Evolutionary conservation across 2,113 vertebrate genomes (phyloP), one percentile per base, ranked within the genome.

Genomic region (Cynoglossus semilaevis): DNA sequence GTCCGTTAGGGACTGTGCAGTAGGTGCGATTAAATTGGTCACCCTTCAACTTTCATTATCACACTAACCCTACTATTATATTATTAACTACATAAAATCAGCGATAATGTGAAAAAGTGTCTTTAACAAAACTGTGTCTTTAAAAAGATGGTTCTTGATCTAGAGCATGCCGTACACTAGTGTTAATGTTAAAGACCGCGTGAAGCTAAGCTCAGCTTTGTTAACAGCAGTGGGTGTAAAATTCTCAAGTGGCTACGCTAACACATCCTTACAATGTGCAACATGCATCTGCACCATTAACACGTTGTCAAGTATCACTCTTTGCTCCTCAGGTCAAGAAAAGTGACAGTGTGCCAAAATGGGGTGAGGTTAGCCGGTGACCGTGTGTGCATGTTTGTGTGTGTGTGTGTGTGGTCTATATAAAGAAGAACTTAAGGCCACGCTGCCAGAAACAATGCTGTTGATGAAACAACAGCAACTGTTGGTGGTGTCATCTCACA

Each of bases 341-440:
- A 80, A 80, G 82, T 53, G 70, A 81, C 62, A 80, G 72, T 47
- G 58, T 45, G 79, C 75, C 72, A 83, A 67, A 76, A 63, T 43
- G 69, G 42, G 60, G 50, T 0, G 2, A 57, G 71, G 75, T 67
- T 11, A 65, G 40, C 46, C 63, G 75, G 63, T 16, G 75, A 76
- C 15, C 43, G 38, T 40, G 38, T 40, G 10, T 18, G 7, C 2
- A 17, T 9, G 40, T 34, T n/a, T n/a, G n/a, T 22, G 15, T 43
- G 38, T 40, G 38, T 40, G 10, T 18, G 7, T 3, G 22, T 9
- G 40, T 34, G 45, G 57, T 11, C 38, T 41, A 12, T 41, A 41
- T 41, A 74, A 75, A 54, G 63, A 54, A 43, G 67, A 8, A 44
- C 54, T 57, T 51, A 78, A 65, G 73, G 61, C 70, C 65, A 57